Conservation (phyloP, 2,113 vertebrate genomes). For the Pomatorhinus ruficollis region DNA sequence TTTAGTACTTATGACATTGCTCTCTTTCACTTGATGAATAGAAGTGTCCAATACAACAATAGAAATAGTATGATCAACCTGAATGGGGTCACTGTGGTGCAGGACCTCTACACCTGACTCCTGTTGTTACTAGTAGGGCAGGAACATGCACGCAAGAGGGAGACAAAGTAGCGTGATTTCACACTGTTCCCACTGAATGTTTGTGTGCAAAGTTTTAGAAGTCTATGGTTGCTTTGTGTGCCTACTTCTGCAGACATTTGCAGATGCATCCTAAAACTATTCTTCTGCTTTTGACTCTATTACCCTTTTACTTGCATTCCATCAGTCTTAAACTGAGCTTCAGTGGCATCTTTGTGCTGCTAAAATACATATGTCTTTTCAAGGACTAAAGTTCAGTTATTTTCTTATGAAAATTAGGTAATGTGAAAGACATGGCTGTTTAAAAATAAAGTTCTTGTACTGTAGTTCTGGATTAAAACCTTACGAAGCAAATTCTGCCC, state of each 20-base stretch:
- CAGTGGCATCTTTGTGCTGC: background rate
- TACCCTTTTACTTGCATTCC: background rate
- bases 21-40: background rate
- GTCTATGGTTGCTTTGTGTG: background rate
- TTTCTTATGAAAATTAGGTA: background rate
- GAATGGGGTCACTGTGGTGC: fast-evolving
- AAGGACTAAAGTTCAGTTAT: background rate
- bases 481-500: background rate
- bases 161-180: background rate
- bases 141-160: background rate
- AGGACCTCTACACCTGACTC: background rate
- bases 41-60: background rate
- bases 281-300: background rate
- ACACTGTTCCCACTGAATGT: background rate
- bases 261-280: background rate
- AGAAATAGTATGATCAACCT: background rate
- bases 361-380: background rate
- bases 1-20: background rate
- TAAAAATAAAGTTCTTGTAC: background rate
- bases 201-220: background rate
- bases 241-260: background rate
- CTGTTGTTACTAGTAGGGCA: background rate
- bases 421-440: background rate
- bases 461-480: background rate
- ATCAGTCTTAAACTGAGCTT: background rate